phyloP scores from a whole-genome alignment of 2,113 vertebrate genomes.

The Prunella himalayana region DNA sequence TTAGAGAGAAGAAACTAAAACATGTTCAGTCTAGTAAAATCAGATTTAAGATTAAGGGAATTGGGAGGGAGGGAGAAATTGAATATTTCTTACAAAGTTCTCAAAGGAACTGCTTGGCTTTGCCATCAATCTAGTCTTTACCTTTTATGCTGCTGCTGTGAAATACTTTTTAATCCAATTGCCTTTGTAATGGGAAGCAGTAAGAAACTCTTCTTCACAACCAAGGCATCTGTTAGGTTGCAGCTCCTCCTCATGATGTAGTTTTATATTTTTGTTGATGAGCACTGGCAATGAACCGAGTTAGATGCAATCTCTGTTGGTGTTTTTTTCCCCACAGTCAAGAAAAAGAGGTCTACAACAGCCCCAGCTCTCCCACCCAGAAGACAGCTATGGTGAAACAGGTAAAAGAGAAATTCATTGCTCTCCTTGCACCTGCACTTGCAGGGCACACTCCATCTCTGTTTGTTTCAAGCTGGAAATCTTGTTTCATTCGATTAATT shows the following conservation, averaged over 20 bases:
- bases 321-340: not conserved
- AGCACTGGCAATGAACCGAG: not conserved
- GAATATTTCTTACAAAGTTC: not conserved
- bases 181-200: not conserved
- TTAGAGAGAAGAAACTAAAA: not conserved
- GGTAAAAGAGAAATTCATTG: not conserved
- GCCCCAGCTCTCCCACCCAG: not conserved
- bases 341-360: not conserved
- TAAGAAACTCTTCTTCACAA: not conserved
- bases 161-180: not conserved
- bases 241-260: not conserved
- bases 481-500: not conserved
- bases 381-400: not conserved
- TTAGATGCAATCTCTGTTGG: not conserved
- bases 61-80: not conserved
- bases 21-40: not conserved
- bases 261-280: not conserved
- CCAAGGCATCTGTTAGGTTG: not conserved
- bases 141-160: not conserved
- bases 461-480: not conserved
- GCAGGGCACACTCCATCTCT: not conserved
- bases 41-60: not conserved
- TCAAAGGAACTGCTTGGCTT: not conserved
- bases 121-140: not conserved
- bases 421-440: not conserved